A percentile compares a stretch with the other conserved stretches of the same genome.
Evolutionary conservation across 2,113 vertebrate genomes (phyloP).

Genomic region (Grus americana): DNA sequence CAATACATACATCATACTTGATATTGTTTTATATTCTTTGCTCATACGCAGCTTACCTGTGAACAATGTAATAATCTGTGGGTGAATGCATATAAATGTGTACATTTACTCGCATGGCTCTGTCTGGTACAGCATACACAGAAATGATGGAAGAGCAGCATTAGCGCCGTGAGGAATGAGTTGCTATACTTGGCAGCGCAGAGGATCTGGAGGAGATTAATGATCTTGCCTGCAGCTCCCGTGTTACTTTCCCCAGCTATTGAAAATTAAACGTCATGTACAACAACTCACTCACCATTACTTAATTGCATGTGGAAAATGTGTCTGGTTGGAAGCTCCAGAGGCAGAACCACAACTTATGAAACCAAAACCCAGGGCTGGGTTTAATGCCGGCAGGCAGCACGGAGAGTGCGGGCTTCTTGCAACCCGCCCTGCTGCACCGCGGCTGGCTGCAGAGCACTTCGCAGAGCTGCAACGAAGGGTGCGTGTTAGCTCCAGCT

Average conservation of each 20-base stretch:
- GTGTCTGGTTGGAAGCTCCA: slow-evolving; percentile 38
- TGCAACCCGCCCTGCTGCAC: background rate
- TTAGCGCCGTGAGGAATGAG: slow-evolving; percentile 63
- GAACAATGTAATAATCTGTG: slow-evolving; percentile 37
- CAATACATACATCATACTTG: background rate
- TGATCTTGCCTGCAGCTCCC: slow-evolving; percentile 57
- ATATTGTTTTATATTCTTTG: background rate
- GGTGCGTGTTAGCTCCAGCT: background rate
- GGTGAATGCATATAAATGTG: slow-evolving; percentile 36
- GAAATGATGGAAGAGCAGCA: slow-evolving; percentile 40
- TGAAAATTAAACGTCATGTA: slow-evolving; percentile 58
- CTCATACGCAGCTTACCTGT: background rate
- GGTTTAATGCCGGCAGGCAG: slow-evolving; percentile 1
- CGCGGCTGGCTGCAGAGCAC: background rate
- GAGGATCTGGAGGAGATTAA: slow-evolving; percentile 65
- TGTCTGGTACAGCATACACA: slow-evolving; percentile 24
- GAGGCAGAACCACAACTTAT: slow-evolving; percentile 25
- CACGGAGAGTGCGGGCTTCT: background rate
- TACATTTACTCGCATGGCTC: background rate
- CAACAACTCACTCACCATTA: slow-evolving; percentile 44
- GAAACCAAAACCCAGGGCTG: background rate
- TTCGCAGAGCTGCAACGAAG: background rate
- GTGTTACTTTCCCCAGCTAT: slow-evolving; percentile 36
- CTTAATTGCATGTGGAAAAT: slow-evolving; percentile 70
- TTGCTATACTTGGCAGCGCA: slow-evolving; percentile 66